Evolutionary conservation across 2,113 vertebrate species (phyloP), one percentile per base, ranked within the genome.

Genomic region (Hylia prasina): DNA sequence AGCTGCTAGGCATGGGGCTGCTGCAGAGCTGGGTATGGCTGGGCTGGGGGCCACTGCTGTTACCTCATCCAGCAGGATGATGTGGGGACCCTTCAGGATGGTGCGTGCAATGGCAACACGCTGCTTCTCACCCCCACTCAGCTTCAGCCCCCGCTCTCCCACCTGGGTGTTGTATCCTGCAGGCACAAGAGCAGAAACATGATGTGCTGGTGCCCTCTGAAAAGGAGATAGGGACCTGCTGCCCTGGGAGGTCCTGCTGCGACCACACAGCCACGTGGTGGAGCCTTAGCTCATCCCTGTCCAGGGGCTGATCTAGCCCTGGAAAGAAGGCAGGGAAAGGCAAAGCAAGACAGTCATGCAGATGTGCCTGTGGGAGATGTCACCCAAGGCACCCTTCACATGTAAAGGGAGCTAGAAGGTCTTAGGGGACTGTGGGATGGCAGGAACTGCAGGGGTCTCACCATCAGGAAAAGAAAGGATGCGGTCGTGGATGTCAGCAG

Each of bases 61-160:
- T 91, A 99, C 99, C 99, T 99, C 99, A 27, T 99, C 99, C 82
- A 99, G 97, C 54, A 99, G 98, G 78, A 99, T 97, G 95, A 99
- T 99, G 97, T 96, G 97, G 2, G 99, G 99, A 6, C 98, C 98
- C 95, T 99, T 99, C 88, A 99, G 98, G 94, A 99, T 99, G 33
- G 99, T 99, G 60, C 99, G 98, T 50, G 99, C 99, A 0, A 99
- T 99, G 91, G 99, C 99, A 0, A 99, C 98, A 1, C 99, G 98
- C 94, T 99, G 99, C 96, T 99, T 99, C 97, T 99, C 99, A 20
- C 99, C 99, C 11, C 99, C 99, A 0, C 99, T 99, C 93, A 99
- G 97, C 98, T 99, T 99, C 96, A 99, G 98, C 6, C 99, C 99
- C 47, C 99, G 96, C 94, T 99, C 99, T 0, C 99, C 99, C 13